A percentile compares a stretch with the other conserved stretches of the same genome.
Evolutionary conservation across 2,113 vertebrate genomes (phyloP).

Genomic region (Oceanodroma tethys): DNA sequence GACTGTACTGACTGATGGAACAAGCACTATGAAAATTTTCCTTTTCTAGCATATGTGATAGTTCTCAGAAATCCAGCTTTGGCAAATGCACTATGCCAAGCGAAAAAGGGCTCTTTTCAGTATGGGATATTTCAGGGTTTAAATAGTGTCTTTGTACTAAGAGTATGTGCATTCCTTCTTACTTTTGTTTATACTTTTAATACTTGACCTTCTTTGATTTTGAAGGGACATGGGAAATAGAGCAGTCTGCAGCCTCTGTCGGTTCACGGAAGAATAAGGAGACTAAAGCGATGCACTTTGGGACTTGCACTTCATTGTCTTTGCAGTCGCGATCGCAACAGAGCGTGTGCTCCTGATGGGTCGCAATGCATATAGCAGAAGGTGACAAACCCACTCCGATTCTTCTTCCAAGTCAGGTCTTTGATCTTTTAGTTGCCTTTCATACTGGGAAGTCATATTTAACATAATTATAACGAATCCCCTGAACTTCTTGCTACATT

Average conservation of each 20-base stretch:
- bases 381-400: neutral
- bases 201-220: neutral
- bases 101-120: neutral
- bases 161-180: neutral
- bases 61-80: conserved; percentile 32
- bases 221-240: neutral
- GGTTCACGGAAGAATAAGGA: neutral
- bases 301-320: neutral
- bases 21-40: neutral
- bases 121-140: neutral
- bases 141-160: neutral
- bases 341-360: neutral
- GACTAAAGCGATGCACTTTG: accelerated
- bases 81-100: neutral
- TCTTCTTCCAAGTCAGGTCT: neutral
- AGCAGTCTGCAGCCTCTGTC: neutral
- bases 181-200: neutral
- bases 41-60: neutral
- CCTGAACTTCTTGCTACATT: neutral
- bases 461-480: neutral
- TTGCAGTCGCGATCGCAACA: neutral
- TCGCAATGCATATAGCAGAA: accelerated
- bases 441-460: neutral
- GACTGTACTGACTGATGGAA: neutral
- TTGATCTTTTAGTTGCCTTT: neutral